Percentiles rank a stretch among this genome's conserved stretches.
phyloP scores from a whole-genome alignment of 2,888 invertebrate species.

The Mesoligia furuncula region DNA sequence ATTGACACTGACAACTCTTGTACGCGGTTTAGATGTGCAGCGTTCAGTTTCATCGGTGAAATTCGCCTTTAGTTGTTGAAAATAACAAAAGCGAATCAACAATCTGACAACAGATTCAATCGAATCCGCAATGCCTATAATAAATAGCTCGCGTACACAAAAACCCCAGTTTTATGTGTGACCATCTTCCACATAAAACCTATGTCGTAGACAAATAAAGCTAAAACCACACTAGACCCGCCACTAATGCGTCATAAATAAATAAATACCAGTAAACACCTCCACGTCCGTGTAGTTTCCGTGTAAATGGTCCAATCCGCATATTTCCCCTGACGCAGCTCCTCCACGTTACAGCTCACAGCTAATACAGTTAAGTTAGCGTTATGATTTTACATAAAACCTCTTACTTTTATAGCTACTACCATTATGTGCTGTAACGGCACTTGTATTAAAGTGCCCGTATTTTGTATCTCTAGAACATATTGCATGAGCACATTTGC shows the following conservation, averaged over 20 bases:
- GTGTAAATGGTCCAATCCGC: constrained; percentile 44
- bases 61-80: not conserved
- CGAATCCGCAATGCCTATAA: not conserved
- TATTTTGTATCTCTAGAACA: constrained; percentile 40
- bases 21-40: not conserved
- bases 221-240: not conserved
- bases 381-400: constrained; percentile 65
- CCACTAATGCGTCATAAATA: constrained; percentile 35
- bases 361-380: constrained; percentile 46
- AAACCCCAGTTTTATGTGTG: not conserved
- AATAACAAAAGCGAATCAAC: not conserved
- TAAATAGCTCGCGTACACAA: not conserved
- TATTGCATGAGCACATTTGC: constrained; percentile 17
- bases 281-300: constrained; percentile 27
- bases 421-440: constrained; percentile 56
- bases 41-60: not conserved
- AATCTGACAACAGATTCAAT: too few relatives aligned
- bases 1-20: too few relatives aligned
- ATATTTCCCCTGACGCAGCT: constrained; percentile 59
- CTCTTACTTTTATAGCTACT: constrained; percentile 54
- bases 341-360: constrained; percentile 26
- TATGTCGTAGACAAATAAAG: constrained; percentile 1
- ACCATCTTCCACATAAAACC: not conserved
- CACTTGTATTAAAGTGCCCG: constrained; percentile 66
- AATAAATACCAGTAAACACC: constrained; percentile 26